Base-by-base conservation (phyloP, 2,888 invertebrate genomes). In the Epinotia brunnichana region DNA sequence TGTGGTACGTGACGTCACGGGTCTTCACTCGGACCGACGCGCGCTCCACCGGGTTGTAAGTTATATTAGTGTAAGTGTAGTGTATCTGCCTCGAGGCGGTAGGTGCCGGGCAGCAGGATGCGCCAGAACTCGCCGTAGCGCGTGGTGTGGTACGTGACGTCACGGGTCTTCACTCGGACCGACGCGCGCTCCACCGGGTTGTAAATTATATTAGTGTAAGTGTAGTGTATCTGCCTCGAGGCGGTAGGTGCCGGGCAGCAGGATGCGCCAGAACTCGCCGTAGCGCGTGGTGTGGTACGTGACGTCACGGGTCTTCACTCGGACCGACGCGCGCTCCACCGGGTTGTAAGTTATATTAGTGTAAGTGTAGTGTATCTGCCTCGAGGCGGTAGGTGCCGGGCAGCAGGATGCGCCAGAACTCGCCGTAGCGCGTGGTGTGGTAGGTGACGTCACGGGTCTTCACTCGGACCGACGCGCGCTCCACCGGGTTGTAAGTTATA, bases 61-160 rank as follows among this genome's bases (percentile, higher is more conserved):
- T 24, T 24, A 24, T n/a, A 35, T 5, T 57, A 24, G 29, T 3
- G 24, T 44, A 11, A n/a, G 2, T 35, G 39, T 87, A 98, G n/a
- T n/a, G n/a, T n/a, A n/a, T n/a, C n/a, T n/a, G n/a, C 98, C 94
- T 97, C 96, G 15, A 98, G 90, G 80, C 95, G 96, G 89, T 98
- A 98, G 68, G 95, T 94, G n/a, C n/a, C n/a, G n/a, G n/a, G 77
- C 75, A 98, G 89, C 21, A 99, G 91, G 74, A 99, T 95, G 82
- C 98, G 95, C 98, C 98, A n/a, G n/a, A n/a, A n/a, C 89, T 99
- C 98, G n/a, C 98, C 98, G 85, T 97, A 96, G 85, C 96, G 96
- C 10, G 97, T 97, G 67, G 97, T 24, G 86, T 96, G 96, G 87
- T 98, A 97, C 66, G 96, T 95, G 78, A 98, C 96, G 83, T 98